Conservation (phyloP, 2,113 vertebrate species). For the Muscicapa adusta region DNA sequence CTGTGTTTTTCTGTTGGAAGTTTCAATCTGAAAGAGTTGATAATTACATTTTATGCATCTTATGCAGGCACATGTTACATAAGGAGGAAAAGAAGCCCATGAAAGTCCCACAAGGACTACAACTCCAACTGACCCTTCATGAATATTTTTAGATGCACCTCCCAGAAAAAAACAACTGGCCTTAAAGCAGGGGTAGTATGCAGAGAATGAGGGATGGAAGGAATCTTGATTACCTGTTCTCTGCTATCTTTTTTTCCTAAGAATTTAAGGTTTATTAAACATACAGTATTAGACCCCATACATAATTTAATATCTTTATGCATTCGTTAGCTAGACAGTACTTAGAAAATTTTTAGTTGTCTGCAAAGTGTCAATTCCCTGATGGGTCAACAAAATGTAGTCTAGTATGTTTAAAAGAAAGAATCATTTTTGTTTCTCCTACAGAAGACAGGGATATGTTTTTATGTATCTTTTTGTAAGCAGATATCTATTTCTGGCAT, state of each 20-base stretch:
- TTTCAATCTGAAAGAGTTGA: not conserved
- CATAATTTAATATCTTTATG: not conserved
- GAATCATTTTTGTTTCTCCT: not conserved
- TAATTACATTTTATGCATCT: not conserved
- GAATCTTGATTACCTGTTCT: not conserved
- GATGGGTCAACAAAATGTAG: not conserved
- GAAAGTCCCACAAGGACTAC: not conserved
- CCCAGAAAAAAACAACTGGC: not conserved
- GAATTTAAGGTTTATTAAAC: not conserved
- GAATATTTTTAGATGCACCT: not conserved
- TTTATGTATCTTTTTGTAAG: not conserved
- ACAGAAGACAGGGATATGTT: not conserved
- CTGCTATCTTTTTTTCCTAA: not conserved
- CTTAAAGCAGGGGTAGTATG: not conserved
- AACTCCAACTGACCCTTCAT: not conserved
- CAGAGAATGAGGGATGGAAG: not conserved
- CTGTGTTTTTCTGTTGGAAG: not conserved
- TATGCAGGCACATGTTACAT: not conserved
- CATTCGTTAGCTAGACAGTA: fast-evolving
- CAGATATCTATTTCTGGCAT: not conserved
- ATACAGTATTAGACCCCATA: not conserved
- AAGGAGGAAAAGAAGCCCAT: not conserved
- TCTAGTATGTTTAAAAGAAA: not conserved
- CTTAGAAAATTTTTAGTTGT: not conserved
- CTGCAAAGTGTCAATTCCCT: not conserved